Evolutionary conservation across 2,797 vertebrate genomes (phyloP).

Genomic region (Muraenolepis orangiensis): DNA sequence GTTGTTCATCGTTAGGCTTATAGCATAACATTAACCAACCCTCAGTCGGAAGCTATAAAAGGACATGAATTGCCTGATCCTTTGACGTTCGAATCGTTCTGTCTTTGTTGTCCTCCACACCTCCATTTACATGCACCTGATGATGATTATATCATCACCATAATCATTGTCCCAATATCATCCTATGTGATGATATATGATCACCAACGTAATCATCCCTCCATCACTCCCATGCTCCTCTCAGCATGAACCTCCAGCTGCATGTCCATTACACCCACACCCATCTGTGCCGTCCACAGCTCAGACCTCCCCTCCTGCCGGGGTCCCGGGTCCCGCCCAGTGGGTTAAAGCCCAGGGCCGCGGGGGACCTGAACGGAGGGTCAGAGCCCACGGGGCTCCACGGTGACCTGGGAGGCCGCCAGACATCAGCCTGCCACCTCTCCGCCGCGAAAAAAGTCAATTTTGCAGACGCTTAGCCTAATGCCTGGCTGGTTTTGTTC

Average conservation of each 20-base stretch:
- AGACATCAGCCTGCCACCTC: slow-evolving; percentile 32
- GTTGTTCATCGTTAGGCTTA: slow-evolving; percentile 7
- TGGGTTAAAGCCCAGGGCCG: too few species aligned
- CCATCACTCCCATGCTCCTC: background rate
- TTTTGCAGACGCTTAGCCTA: slow-evolving; percentile 39
- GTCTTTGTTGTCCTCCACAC: slow-evolving; percentile 4
- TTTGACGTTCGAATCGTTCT: background rate
- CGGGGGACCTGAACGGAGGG: background rate
- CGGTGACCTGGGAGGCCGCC: slow-evolving; percentile 33
- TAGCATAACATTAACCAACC: background rate
- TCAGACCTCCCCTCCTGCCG: too few species aligned
- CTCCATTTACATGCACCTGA: background rate
- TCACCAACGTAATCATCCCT: slow-evolving; percentile 1
- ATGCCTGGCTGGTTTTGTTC: slow-evolving; percentile 12
- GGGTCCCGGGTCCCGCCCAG: too few species aligned
- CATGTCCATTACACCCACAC: slow-evolving; percentile 6
- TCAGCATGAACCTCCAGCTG: background rate
- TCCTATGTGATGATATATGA: background rate
- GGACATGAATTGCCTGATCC: background rate
- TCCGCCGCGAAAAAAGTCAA: slow-evolving; percentile 24
- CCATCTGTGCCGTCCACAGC: background rate
- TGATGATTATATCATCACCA: background rate
- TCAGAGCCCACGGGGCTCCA: slow-evolving; percentile 29
- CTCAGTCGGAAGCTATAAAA: background rate
- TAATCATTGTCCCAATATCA: background rate